Evolutionary conservation across 2,113 vertebrate species (phyloP).

Genomic region (Orycteropus afer): DNA sequence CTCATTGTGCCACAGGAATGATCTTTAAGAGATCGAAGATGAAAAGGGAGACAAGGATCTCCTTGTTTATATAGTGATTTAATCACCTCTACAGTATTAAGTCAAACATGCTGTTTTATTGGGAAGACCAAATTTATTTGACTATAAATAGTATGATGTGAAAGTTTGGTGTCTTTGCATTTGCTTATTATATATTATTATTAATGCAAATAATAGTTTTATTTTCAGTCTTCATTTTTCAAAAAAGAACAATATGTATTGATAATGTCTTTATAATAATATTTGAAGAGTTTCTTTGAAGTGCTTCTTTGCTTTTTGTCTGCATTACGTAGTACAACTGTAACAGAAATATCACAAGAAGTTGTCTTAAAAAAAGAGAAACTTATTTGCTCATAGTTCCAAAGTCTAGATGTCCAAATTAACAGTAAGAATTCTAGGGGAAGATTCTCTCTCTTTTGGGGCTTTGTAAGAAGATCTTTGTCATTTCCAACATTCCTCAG

Average conservation of each 20-base stretch:
- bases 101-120: background rate
- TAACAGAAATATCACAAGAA: too few relatives aligned
- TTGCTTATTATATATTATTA: background rate
- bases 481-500: too few relatives aligned
- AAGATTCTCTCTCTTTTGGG: too few relatives aligned
- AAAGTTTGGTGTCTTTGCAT: background rate
- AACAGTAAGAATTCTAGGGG: too few relatives aligned
- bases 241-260: background rate
- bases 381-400: too few relatives aligned
- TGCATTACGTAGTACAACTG: too few relatives aligned
- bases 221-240: slow-evolving; percentile 3
- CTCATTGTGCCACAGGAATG: background rate
- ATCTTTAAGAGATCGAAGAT: slow-evolving; percentile 12
- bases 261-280: background rate
- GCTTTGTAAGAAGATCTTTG: too few relatives aligned
- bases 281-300: background rate
- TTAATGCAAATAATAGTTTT: background rate
- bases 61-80: background rate
- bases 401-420: too few relatives aligned
- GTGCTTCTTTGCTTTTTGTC: background rate
- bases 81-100: background rate
- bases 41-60: background rate
- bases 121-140: background rate
- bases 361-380: too few relatives aligned
- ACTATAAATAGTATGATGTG: background rate